phyloP scores from a whole-genome alignment of 2,888 invertebrate species.

The Tromatobia lineatoria region DNA sequence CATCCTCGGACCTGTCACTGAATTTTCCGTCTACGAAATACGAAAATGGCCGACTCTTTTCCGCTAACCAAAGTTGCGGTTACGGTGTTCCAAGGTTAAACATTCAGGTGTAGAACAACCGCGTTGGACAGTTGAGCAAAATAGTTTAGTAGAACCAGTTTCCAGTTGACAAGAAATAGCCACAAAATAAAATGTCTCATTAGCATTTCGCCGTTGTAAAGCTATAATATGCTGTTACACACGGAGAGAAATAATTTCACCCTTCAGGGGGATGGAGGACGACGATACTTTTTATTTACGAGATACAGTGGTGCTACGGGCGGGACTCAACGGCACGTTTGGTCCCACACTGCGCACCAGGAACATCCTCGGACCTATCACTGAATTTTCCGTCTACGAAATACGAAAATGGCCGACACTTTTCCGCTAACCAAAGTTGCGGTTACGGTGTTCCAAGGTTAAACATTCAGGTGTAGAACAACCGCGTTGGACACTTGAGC shows the following conservation, averaged over 20 bases:
- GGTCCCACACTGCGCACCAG: conserved; percentile 7
- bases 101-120: neutral
- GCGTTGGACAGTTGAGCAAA: too few species aligned
- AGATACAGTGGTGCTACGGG: conserved; percentile 36
- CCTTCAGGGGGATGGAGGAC: conserved; percentile 59
- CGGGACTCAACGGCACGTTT: conserved; percentile 38
- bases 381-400: conserved; percentile 54
- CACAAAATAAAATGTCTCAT: too few species aligned
- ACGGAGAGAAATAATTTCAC: conserved; percentile 43
- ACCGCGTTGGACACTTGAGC: too few species aligned
- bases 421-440: conserved; percentile 6
- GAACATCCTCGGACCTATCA: conserved; percentile 41
- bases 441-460: neutral
- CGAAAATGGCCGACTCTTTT: conserved; percentile 38
- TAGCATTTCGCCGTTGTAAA: too few species aligned
- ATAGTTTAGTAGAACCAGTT: too few species aligned
- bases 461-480: neutral
- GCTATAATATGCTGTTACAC: too few species aligned
- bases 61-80: neutral
- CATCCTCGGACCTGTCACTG: conserved; percentile 44
- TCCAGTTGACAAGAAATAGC: too few species aligned
- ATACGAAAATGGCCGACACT: conserved; percentile 40
- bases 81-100: neutral
- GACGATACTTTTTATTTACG: conserved; percentile 77
- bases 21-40: conserved; percentile 55